Evolutionary conservation across 1,140 invertebrate genomes (phyloP), one percentile per base, ranked within the genome.

Genomic region (Elymnias hypermnestra): DNA sequence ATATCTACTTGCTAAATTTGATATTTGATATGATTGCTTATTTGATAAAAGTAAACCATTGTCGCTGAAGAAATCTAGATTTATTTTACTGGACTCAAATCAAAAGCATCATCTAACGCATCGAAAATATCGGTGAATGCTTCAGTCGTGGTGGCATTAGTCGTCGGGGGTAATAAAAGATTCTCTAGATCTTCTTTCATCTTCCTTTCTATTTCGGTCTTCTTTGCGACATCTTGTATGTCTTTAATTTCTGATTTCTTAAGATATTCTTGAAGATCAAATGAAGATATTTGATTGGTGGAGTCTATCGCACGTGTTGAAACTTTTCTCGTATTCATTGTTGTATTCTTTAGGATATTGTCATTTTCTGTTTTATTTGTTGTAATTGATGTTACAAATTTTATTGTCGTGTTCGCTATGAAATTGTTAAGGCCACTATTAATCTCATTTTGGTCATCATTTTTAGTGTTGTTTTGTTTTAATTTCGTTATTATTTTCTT

Each of bases 81-180:
- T 31, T 31, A 31, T 14, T 36, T 21, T 13, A 36, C 9, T 22
- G 10, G 25, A 18, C 36, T 38, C 7, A 48, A 18, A 14, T 41
- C 41, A 47, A 57, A 53, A n/a, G 23, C 48, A 8, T 55, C 50
- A 23, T 63, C 61, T 14, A 60, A 12, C 6, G 51, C 51, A 38
- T 57, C 33, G 22, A 63, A 57, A 2, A 52, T 44, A 31, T 63
- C 53, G 2, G 41, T 39, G 10, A 31, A 41, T 1, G 28, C 19
- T 5, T 46, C 35, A 2, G 48, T 53, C 3, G 45, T 22, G 6
- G 28, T 36, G 13, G 19, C 37, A 8, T 18, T 46, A 25, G 29
- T 47, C 12, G 19, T 18, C 5, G 49, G 18, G 9, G 22, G 3
- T 9, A 31, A 5, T 8, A 57, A 48, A 6, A 63, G 5, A 3